phyloP scores from a whole-genome alignment of 2,113 vertebrate genomes.

The Gnathochromis pfefferi region DNA sequence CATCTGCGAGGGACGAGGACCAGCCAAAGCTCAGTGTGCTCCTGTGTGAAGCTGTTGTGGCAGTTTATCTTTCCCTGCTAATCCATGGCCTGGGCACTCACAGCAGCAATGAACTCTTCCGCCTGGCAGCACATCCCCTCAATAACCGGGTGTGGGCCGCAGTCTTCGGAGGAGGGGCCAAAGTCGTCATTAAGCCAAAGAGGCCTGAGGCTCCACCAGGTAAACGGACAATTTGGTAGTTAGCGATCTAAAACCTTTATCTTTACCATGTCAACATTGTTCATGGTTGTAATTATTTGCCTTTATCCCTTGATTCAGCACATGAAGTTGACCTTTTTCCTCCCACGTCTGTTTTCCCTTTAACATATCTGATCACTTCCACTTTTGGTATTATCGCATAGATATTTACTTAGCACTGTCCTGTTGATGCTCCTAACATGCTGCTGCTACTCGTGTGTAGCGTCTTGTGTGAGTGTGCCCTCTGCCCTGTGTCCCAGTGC shows the following conservation, averaged over 20 bases:
- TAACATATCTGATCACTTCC: background rate
- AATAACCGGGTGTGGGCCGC: conserved; percentile 97
- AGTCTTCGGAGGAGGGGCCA: conserved; percentile 91
- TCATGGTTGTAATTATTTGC: background rate
- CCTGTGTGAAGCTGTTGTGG: conserved; percentile 90
- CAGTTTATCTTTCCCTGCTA: conserved; percentile 90
- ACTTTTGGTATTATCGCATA: background rate
- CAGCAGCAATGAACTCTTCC: conserved; percentile 88
- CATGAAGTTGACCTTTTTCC: background rate
- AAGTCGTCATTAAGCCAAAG: conserved; percentile 87
- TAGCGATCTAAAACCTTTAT: background rate
- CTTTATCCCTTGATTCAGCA: background rate
- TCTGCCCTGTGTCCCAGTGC: conserved; percentile 66
- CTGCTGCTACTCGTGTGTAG: conserved; percentile 22
- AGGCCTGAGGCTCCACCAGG: conserved; percentile 85
- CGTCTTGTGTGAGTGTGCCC: conserved; percentile 56
- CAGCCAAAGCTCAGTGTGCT: conserved; percentile 86
- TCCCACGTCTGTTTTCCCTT: background rate
- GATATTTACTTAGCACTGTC: background rate
- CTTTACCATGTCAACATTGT: background rate
- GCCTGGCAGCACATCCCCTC: conserved; percentile 90
- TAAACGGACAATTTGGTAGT: conserved; percentile 31
- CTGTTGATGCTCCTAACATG: conserved; percentile 26
- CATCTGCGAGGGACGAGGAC: conserved; percentile 87
- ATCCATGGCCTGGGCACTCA: conserved; percentile 93